phyloP scores from a whole-genome alignment of 2,888 invertebrate genomes.

The Neoitamus cyanurus region DNA sequence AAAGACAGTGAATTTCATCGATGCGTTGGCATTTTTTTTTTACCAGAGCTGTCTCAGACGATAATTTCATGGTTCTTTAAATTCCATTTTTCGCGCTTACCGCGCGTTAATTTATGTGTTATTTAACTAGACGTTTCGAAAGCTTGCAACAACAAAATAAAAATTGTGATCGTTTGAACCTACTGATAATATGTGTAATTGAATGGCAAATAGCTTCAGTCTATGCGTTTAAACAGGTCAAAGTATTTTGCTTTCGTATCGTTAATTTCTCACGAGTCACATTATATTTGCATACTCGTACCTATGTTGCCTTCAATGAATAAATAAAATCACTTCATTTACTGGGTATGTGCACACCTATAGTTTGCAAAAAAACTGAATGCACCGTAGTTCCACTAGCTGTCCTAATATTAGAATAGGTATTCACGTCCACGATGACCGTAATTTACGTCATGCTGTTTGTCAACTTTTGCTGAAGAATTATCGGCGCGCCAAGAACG shows the following conservation, averaged over 20 bases:
- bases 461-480: conserved; percentile 4
- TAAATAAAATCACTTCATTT: background rate
- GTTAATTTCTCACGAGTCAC: background rate
- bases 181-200: background rate
- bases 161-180: too few species aligned
- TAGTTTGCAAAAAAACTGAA: background rate
- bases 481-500: background rate
- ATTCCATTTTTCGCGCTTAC: too few species aligned
- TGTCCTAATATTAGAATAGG: conserved; percentile 35
- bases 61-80: too few species aligned
- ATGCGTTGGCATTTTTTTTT: too few species aligned
- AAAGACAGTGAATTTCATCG: too few species aligned
- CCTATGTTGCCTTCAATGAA: background rate
- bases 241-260: background rate
- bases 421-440: background rate
- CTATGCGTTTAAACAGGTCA: background rate
- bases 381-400: background rate
- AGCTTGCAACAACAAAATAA: too few species aligned
- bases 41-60: too few species aligned
- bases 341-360: background rate
- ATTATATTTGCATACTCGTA: background rate
- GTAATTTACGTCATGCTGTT: conserved; percentile 20
- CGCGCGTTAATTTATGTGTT: too few species aligned
- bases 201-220: background rate
- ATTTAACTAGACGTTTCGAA: too few species aligned